A percentile compares a stretch with the other conserved stretches of the same genome.
phyloP scores from a whole-genome alignment of 37 sponge, comb jelly and placozoan genomes.

The Hexactinellida sp. region DNA sequence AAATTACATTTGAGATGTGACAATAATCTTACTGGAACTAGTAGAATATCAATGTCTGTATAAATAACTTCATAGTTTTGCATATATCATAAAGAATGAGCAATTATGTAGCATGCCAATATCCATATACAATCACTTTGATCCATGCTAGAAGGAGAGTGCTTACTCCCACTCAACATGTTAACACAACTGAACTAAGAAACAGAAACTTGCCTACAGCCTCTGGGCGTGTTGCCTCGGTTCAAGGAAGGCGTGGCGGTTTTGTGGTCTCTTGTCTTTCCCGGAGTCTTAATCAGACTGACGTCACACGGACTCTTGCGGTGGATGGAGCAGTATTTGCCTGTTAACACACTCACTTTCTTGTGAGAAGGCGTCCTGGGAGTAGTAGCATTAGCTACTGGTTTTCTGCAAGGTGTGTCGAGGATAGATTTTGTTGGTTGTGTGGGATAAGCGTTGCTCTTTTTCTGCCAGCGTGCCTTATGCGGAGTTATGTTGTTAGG shows the following conservation, averaged over 20 bases:
- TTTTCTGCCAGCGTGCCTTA: conserved; percentile 14
- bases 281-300: background rate
- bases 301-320: conserved; percentile 6
- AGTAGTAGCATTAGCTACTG: background rate
- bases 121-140: too few species aligned
- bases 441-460: background rate
- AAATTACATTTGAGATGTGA: too few species aligned
- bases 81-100: too few species aligned
- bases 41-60: too few species aligned
- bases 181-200: too few species aligned
- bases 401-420: background rate
- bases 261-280: background rate
- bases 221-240: background rate
- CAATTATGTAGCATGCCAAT: too few species aligned
- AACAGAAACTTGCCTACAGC: background rate
- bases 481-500: background rate
- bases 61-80: too few species aligned
- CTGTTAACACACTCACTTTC: background rate
- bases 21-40: too few species aligned
- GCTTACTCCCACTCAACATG: too few species aligned
- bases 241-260: background rate
- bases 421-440: background rate
- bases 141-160: too few species aligned
- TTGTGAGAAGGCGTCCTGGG: background rate
- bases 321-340: background rate